Percentiles rank a stretch among this genome's conserved stretches.
Conservation (phyloP, 2,888 invertebrate species). For the Aplocera efformata region DNA sequence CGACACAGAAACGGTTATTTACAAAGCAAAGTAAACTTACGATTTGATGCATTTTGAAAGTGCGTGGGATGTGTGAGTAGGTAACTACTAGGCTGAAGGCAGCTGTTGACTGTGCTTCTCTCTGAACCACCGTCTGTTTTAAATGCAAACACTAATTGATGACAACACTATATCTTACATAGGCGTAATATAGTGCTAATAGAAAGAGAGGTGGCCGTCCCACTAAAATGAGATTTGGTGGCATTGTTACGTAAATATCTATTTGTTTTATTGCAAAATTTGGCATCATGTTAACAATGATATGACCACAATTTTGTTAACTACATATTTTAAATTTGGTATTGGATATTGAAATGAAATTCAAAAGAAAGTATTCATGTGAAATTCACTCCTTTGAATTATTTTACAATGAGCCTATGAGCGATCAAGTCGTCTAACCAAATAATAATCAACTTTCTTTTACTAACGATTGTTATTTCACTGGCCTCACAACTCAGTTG, state of each 20-base stretch:
- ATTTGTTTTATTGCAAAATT: constrained; percentile 39
- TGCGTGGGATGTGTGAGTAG: constrained; percentile 29
- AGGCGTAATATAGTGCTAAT: constrained; percentile 66
- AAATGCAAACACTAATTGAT: constrained; percentile 54
- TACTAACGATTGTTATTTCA: no score
- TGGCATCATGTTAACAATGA: constrained; percentile 9
- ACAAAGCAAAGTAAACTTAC: constrained; percentile 42
- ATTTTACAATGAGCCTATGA: no score
- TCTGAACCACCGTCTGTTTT: constrained; percentile 37
- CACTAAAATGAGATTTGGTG: constrained; percentile 41
- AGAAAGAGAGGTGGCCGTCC: constrained; percentile 45
- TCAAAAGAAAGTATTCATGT: no score
- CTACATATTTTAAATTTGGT: no score
- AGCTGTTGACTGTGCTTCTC: constrained; percentile 46
- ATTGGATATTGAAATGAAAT: no score
- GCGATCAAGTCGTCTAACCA: no score
- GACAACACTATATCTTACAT: constrained; percentile 52
- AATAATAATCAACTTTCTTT: no score
- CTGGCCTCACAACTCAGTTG: no score
- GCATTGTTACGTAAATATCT: constrained; percentile 40
- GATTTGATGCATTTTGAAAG: constrained; percentile 57
- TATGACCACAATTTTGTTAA: constrained; percentile 7
- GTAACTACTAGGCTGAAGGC: constrained; percentile 37
- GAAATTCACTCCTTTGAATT: no score
- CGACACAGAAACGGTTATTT: background rate